Evolutionary conservation across 2,888 invertebrate genomes (phyloP), one percentile per base, ranked within the genome.

Genomic region (Altica lythri): DNA sequence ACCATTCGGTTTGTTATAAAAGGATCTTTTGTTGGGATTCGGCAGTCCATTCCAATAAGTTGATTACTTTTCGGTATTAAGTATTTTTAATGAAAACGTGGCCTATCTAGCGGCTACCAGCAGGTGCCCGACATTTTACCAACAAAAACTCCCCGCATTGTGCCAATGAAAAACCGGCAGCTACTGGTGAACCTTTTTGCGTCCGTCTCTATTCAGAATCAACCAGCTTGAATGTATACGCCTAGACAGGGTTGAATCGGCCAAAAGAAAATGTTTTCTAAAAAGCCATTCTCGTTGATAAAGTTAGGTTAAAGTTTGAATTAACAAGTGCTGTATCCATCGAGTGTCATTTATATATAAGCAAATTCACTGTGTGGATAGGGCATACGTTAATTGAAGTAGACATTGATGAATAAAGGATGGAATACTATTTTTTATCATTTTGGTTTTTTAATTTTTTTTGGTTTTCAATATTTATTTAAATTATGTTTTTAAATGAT

Each of bases 11-110:
- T 17, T n/a, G 35, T 16, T n/a, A 8, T 2, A 9, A 2, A 17
- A 8, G 14, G 16, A 9, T 37, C 40, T 27, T 47, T 53, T 53
- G 47, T 53, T 14, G 25, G 4, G 29, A 32, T 32, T 49, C 37
- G 40, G 8, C n/a, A 32, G 30, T 42, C 53, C 43, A 35, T 42
- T 53, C 35, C 35, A 29, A 53, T 53, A 53, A 47, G 35, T 53
- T 43, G 53, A 53, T 53, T 53, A 53, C 47, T 53, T 48, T 40
- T 48, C 22, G 27, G 48, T 37, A 53, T 53, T 53, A 40, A 22
- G 40, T 40, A 53, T 53, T 53, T 53, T 53, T 35, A 46, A 49
- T 49, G 46, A 34, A 53, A 47, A 53, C 47, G 27, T n/a, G 37
- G 34, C 34, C 34, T 34, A 34, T 34, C 34, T 34, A 16, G 34